Percentiles rank a stretch among this genome's conserved stretches.
Evolutionary conservation across 2,113 vertebrate genomes (phyloP).

Genomic region (Ochotona princeps): DNA sequence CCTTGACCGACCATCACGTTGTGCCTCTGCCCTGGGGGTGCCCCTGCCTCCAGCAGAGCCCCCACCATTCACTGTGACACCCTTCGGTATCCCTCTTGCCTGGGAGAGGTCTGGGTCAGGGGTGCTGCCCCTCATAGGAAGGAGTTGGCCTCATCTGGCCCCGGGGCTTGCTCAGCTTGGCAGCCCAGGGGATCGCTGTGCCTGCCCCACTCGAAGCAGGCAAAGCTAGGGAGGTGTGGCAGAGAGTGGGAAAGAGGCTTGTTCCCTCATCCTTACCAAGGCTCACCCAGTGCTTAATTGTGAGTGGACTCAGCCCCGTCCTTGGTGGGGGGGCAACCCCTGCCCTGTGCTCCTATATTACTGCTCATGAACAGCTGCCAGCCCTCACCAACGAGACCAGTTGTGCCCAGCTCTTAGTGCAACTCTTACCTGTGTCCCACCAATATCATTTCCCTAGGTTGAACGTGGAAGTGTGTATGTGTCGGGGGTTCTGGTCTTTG

Average conservation of each 20-base stretch:
- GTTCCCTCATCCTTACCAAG: not conserved
- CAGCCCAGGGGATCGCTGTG: not conserved
- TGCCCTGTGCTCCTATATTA: not conserved
- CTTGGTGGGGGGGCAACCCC: not conserved
- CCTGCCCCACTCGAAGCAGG: not conserved
- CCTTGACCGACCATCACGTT: not conserved
- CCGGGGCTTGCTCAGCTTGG: not conserved
- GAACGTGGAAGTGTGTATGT: not conserved
- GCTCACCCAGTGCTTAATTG: not conserved
- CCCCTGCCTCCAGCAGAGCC: conserved; percentile 71
- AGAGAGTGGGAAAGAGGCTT: too few species aligned
- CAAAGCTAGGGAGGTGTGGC: not conserved
- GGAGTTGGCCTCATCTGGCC: conserved; percentile 5
- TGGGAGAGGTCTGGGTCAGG: conserved; percentile 33
- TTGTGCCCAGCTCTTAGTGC: conserved; percentile 15
- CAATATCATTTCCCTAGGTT: not conserved
- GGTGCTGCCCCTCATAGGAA: not conserved
- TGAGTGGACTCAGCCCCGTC: not conserved
- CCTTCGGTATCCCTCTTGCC: conserved; percentile 31
- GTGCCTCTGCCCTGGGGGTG: conserved; percentile 72
- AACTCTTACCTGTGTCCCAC: not conserved
- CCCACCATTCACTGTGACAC: conserved; percentile 77
- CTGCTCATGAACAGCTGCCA: not conserved
- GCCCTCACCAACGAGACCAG: not conserved
- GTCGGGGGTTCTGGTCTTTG: not conserved